Evolutionary conservation across 2,888 invertebrate species (phyloP).

Genomic region (Troides helena): DNA sequence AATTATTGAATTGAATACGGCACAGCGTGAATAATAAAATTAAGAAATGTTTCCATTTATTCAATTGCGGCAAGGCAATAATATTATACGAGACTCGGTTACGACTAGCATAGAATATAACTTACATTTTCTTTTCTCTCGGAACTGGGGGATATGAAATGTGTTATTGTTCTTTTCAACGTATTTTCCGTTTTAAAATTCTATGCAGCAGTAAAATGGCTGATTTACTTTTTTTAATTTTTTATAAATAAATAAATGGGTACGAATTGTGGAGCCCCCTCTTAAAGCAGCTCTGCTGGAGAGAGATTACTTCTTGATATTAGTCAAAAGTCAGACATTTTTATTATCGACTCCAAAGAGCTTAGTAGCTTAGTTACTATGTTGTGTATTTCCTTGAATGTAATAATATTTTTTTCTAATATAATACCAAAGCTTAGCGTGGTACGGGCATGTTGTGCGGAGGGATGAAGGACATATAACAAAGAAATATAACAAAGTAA

Average conservation of each 20-base stretch:
- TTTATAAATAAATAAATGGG: neutral
- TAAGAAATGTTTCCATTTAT: constrained; percentile 20
- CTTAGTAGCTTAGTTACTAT: neutral
- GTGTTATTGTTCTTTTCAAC: constrained; percentile 4
- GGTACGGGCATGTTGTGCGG: too few species aligned
- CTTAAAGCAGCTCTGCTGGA: neutral
- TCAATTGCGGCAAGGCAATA: constrained; percentile 21
- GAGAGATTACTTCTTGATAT: neutral
- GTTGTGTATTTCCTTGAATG: neutral
- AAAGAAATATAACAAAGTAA: too few species aligned
- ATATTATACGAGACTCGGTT: constrained; percentile 26
- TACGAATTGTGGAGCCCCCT: neutral
- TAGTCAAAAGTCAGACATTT: neutral
- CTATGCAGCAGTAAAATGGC: constrained; percentile 1
- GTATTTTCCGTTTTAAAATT: constrained; percentile 12
- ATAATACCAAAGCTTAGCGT: too few species aligned
- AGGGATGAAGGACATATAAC: too few species aligned
- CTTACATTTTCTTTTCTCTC: constrained; percentile 22
- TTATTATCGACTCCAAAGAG: neutral
- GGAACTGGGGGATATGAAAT: constrained; percentile 10
- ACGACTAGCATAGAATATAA: constrained; percentile 25
- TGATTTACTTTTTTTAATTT: neutral
- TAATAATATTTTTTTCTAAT: too few species aligned
- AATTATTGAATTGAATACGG: constrained; percentile 11
- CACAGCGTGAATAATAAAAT: constrained; percentile 23